phyloP scores from a whole-genome alignment of 2,113 vertebrate genomes.

The Lampris incognitus region DNA sequence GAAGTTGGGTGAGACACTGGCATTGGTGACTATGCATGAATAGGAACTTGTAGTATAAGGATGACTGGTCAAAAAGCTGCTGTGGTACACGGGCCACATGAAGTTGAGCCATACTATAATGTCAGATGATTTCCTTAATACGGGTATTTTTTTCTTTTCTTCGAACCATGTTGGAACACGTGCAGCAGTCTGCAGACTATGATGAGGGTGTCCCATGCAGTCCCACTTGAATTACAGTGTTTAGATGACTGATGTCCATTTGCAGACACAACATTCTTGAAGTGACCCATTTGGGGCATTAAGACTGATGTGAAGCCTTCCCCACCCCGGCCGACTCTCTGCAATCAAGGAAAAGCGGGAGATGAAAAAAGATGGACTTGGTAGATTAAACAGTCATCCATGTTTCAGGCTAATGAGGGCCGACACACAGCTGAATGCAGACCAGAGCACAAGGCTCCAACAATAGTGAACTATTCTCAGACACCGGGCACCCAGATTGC shows the following conservation, averaged over 20 bases:
- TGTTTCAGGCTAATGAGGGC: slow-evolving; percentile 10
- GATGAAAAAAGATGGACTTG: slow-evolving; percentile 11
- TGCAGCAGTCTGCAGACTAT: not conserved
- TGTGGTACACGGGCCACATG: not conserved
- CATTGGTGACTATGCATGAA: slow-evolving; percentile 1
- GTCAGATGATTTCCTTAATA: not conserved
- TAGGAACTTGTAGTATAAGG: slow-evolving; percentile 29
- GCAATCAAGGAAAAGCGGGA: not conserved
- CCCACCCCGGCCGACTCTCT: not conserved
- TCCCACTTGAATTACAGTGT: not conserved
- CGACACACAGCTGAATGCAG: slow-evolving; percentile 7
- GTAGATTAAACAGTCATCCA: slow-evolving; percentile 13
- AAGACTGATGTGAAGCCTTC: too few species aligned
- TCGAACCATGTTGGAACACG: too few species aligned
- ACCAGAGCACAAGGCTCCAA: slow-evolving; percentile 9
- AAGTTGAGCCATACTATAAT: slow-evolving; percentile 4
- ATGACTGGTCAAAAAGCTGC: not conserved
- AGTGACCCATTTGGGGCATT: too few species aligned
- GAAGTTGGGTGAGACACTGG: slow-evolving; percentile 11
- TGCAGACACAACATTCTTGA: too few species aligned
- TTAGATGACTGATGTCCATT: not conserved
- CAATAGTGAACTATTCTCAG: slow-evolving; percentile 40
- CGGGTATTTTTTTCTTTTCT: not conserved
- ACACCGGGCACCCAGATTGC: slow-evolving; percentile 33
- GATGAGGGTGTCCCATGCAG: not conserved